Base-by-base conservation (phyloP, 2,888 invertebrate genomes). In the Drosophila diplacantha region DNA sequence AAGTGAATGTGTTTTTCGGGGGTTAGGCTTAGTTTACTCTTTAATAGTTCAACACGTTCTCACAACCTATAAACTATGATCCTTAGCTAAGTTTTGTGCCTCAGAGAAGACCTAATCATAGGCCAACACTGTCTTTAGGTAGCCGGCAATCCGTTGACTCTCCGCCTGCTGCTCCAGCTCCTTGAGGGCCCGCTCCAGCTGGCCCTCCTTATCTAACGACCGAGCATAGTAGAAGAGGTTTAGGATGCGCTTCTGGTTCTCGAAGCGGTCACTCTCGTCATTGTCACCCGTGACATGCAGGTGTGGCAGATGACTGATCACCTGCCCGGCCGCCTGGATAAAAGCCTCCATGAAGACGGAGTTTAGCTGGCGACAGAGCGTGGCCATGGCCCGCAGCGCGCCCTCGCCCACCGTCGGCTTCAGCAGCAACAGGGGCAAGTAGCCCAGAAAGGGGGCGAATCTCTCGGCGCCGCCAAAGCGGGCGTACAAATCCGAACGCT, bases 291-390 rank as follows among this genome's bases (percentile, higher is more conserved):
- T 82, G 61, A 88, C 72, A 44, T 86, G 83, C 9, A 87, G 77
- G 7, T 67, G 67, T 39, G 75, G 69, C 18, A 88, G 56, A 60
- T 87, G 85, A 20, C 66, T 70, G n/a, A 93, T 85, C 38, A 93
- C 90, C 14, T 85, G 74, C 0, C 83, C 65, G 11, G 90, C 75
- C 44, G 89, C 88, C 1, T 88, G 85, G 39, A 88, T 87, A 2
- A 92, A 79, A 1, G 90, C 88, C 7, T 83, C 68, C 71, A 91
- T 89, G 66, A 93, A 92, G 12, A 87, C 84, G 16, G 57, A 63
- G 76, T 91, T 91, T 68, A 89, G 90, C 53, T 90, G 90, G 50
- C 91, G 90, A 20, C 91, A 91, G 82, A 93, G 90, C 67, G 90
- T 89, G 16, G 91, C 90, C 65, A 93, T 87, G 7, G 91, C 91